These are phyloP conservation scores for Eilema sororculum DNA, from an alignment of 2,888 invertebrate species.

Conservation along the genomic window DNA sequence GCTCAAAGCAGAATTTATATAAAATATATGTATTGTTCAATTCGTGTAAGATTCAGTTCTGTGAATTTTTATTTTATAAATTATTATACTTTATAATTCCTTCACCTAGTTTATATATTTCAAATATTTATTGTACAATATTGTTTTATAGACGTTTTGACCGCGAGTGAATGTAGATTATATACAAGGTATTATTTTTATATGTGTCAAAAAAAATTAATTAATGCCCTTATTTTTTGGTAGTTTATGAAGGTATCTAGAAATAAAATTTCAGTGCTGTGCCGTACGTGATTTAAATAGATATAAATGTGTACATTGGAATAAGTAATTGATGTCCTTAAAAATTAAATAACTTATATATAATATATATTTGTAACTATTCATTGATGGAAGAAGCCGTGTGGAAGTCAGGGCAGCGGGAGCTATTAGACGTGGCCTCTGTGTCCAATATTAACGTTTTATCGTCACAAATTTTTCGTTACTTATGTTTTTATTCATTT, in stretches of 20 bases:
- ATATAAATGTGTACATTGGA: slow-evolving; percentile 46
- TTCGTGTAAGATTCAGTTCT: slow-evolving; percentile 44
- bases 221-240: slow-evolving; percentile 38
- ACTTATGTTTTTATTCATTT: slow-evolving; percentile 22
- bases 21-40: slow-evolving; percentile 36
- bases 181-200: slow-evolving; percentile 38
- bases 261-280: slow-evolving; percentile 57
- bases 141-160: slow-evolving; percentile 41
- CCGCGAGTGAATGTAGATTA: slow-evolving; percentile 26
- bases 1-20: slow-evolving; percentile 46
- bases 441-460: slow-evolving; percentile 27
- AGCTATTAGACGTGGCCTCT: slow-evolving; percentile 23
- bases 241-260: slow-evolving; percentile 40
- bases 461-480: slow-evolving; percentile 39
- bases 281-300: slow-evolving; percentile 54
- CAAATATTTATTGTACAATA: slow-evolving; percentile 41
- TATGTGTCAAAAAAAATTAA: slow-evolving; percentile 39
- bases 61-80: slow-evolving; percentile 48
- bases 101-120: slow-evolving; percentile 45
- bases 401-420: slow-evolving; percentile 27
- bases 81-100: slow-evolving; percentile 43
- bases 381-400: slow-evolving; percentile 30
- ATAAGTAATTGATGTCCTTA: slow-evolving; percentile 44
- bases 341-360: slow-evolving; percentile 25
- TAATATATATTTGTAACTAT: slow-evolving; percentile 37